phyloP scores from a whole-genome alignment of 1,140 invertebrate species.

The Drosophila ambigua region DNA sequence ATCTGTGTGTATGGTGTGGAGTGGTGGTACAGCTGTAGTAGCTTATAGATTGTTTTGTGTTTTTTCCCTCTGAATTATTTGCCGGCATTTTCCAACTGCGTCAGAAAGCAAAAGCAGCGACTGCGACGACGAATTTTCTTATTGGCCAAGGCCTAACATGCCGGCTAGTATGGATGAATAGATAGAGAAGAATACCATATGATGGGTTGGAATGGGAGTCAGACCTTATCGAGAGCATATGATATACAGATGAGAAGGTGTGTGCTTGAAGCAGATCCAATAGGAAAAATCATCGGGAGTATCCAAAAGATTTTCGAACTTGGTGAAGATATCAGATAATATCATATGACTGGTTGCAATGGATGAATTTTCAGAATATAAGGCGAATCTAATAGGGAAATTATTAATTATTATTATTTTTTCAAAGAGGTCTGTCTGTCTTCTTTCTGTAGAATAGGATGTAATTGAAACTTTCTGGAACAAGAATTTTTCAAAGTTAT shows the following conservation, averaged over 20 bases:
- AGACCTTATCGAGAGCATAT: conserved; percentile 11
- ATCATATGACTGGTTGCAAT: too few species aligned
- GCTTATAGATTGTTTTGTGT: conserved; percentile 50
- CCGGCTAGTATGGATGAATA: conserved; percentile 34
- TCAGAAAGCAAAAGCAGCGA: conserved; percentile 35
- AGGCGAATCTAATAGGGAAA: too few species aligned
- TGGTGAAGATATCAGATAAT: too few species aligned
- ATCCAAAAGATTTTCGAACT: too few species aligned
- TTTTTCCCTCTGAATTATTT: conserved; percentile 33
- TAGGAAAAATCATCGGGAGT: too few species aligned
- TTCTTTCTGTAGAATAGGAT: too few species aligned
- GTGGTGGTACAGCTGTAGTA: conserved; percentile 52
- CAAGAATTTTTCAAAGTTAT: too few species aligned
- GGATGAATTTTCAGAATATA: too few species aligned
- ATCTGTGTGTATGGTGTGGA: background rate
- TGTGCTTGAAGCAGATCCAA: too few species aligned
- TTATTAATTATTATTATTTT: too few species aligned
- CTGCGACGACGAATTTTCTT: conserved; percentile 63
- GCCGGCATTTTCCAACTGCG: conserved; percentile 67
- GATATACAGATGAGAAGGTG: background rate
- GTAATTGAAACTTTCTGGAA: too few species aligned
- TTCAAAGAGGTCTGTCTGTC: too few species aligned
- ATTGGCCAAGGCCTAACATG: conserved; percentile 61
- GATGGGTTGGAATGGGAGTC: conserved; percentile 3
- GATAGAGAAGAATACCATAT: conserved; percentile 9